These are phyloP conservation scores for Sebastes wilsoni DNA, from an alignment of 2,797 vertebrate species.

Conservation along the genomic window DNA sequence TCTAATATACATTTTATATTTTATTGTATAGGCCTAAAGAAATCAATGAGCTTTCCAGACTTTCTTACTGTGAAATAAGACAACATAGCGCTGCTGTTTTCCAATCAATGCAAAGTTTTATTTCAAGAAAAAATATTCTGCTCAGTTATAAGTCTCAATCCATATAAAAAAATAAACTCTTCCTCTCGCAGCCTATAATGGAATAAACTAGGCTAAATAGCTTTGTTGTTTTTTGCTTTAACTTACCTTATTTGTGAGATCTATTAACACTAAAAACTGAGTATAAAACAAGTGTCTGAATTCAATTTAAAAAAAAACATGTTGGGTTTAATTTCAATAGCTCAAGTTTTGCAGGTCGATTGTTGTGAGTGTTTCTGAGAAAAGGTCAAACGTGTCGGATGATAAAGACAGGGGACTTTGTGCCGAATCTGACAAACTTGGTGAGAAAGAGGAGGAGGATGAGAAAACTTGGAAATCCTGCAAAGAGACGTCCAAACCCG, in stretches of 20 bases:
- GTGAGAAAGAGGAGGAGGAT: slow-evolving; percentile 92
- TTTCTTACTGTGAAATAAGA: slow-evolving; percentile 30
- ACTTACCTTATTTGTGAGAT: slow-evolving; percentile 74
- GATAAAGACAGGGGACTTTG: slow-evolving; percentile 92
- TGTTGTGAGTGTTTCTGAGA: slow-evolving; percentile 95
- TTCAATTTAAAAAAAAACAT: background rate
- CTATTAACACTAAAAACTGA: slow-evolving; percentile 73
- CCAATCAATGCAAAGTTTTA: slow-evolving; percentile 89
- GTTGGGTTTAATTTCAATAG: slow-evolving; percentile 77
- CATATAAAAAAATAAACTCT: slow-evolving; percentile 90
- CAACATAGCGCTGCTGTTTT: slow-evolving; percentile 64
- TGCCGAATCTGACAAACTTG: slow-evolving; percentile 90
- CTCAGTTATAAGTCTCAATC: slow-evolving; percentile 84
- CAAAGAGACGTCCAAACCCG: slow-evolving; percentile 90
- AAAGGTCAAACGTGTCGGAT: slow-evolving; percentile 93
- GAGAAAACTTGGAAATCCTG: slow-evolving; percentile 94
- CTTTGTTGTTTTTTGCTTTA: slow-evolving; percentile 75
- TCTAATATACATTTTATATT: background rate
- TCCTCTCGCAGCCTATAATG: slow-evolving; percentile 80
- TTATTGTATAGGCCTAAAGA: background rate
- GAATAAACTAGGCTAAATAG: slow-evolving; percentile 75
- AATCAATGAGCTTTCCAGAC: slow-evolving; percentile 30
- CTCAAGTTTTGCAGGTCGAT: slow-evolving; percentile 95
- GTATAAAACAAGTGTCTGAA: slow-evolving; percentile 27
- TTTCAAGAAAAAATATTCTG: slow-evolving; percentile 92